Base-by-base conservation (phyloP, 2,113 vertebrate species). In the Triplophysa tibetana region DNA sequence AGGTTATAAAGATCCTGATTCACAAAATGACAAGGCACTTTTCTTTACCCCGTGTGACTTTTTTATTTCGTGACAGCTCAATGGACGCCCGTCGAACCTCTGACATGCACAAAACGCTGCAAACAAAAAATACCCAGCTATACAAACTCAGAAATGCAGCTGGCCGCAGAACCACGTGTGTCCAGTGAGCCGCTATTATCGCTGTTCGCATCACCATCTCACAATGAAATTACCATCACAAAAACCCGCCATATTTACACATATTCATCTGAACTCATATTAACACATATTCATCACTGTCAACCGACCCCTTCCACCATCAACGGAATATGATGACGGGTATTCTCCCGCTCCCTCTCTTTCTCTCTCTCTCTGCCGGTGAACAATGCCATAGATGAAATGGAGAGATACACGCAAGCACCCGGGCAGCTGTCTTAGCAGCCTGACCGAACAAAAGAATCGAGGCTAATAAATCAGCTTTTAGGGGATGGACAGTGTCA, bases 241-340 rank as follows among this genome's bases (percentile, higher is more conserved):
- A 93, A 91, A 89, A 81, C 82, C 66, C 78, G 85, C 88, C 88
- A 87, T 89, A 86, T 84, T 89, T 85, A 82, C 64, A 76, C 69
- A 82, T 85, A 54, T 65, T 77, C 74, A 77, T 77, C 43, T 65
- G 74, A 76, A 81, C 89, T 91, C 89, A 90, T 92, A 92, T 93
- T 92, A 91, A 89, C 90, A 87, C 91, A 90, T 90, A 92, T 92
- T 92, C 90, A 93, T 92, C 91, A 86, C 87, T 90, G 89, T 91
- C 89, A 86, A 87, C 90, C 89, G 89, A 87, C 89, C 86, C 86
- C 83, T 83, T 88, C 88, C 85, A 62, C 73, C 84, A 89, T 88
- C 80, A 74, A 85, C 77, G 77, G 85, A 90, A 88, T 89, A 92
- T 90, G 90, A 90, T 84, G 88, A 89, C 79, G 88, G 85, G 84